phyloP scores from a whole-genome alignment of 2,113 vertebrate species.

The Barnardius zonarius region DNA sequence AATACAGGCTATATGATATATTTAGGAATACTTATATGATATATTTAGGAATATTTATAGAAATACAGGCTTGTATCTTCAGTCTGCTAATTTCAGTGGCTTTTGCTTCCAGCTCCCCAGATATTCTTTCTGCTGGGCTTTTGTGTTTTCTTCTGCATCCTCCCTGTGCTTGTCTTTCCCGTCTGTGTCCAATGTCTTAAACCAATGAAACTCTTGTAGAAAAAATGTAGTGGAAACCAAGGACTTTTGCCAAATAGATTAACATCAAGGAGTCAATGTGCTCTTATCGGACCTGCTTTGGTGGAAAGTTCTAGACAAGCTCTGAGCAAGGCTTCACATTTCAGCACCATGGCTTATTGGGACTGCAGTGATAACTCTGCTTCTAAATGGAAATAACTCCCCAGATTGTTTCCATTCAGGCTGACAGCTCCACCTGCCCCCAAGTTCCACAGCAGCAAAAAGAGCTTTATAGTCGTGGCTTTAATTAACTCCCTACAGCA shows the following conservation, averaged over 20 bases:
- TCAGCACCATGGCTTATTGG: neutral
- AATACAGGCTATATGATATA: too few relatives aligned
- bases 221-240: neutral
- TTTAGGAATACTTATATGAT: too few relatives aligned
- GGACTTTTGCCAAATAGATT: neutral
- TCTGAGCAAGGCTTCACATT: neutral
- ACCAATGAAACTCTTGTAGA: neutral
- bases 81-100: neutral
- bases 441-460: neutral
- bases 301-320: neutral
- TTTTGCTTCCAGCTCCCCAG: neutral
- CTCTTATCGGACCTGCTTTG: neutral
- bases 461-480: neutral
- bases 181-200: neutral
- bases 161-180: neutral
- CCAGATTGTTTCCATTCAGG: neutral
- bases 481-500: constrained; percentile 48
- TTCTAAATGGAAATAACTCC: neutral
- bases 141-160: neutral
- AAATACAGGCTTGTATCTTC: neutral
- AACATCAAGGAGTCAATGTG: neutral
- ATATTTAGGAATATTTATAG: neutral
- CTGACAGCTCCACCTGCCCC: neutral
- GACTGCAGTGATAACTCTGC: neutral
- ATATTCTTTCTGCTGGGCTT: neutral